Base-by-base conservation (phyloP, 2,113 vertebrate species). In the Aix galericulata region DNA sequence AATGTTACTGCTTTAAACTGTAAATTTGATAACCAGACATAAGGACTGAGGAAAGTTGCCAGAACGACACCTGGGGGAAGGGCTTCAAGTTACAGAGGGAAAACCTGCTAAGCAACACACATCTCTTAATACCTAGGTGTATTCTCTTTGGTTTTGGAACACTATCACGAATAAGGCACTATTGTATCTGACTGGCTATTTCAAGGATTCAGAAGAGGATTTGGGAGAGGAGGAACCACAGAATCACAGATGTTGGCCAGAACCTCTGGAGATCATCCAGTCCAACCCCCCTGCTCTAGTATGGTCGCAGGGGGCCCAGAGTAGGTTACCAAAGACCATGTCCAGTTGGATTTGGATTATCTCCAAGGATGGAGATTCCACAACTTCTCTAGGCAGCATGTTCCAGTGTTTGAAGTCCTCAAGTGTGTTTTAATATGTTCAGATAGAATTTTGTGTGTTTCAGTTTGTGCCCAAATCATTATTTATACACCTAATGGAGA, bases 191-290 rank as follows among this genome's bases (percentile, higher is more conserved):
- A 26, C 42, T 32, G 50, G 20, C 68, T 77, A 14, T 36, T 55
- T 40, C 77, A 66, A 48, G 82, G 22, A 36, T 36, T 36, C 29
- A 32, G 0, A 29, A 18, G 32, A 18, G 22, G 48, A 7, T 46
- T 6, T 20, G 50, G 50, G 23, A 16, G 31, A 16, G 40, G 13
- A 55, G 52, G 34, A n/a, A 38, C 14, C n/a, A 15, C n/a, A 44
- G 32, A 64, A n/a, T 9, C 1, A 0, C 1, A 44, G 34, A 52
- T 26, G 15, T 5, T 74, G 21, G 34, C 13, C 56, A 40, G 22
- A 68, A 38, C 26, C 40, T 23, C 26, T 50, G 46, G 74, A 68
- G 29, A 36, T 22, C 18, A 11, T 17, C 17, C 7, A 36, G 8
- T 15, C 29, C 10, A 23, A 8, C 7, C 13, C 15, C 42, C 13